phyloP scores from a whole-genome alignment of 2,797 vertebrate genomes.

The Alosa sapidissima region DNA sequence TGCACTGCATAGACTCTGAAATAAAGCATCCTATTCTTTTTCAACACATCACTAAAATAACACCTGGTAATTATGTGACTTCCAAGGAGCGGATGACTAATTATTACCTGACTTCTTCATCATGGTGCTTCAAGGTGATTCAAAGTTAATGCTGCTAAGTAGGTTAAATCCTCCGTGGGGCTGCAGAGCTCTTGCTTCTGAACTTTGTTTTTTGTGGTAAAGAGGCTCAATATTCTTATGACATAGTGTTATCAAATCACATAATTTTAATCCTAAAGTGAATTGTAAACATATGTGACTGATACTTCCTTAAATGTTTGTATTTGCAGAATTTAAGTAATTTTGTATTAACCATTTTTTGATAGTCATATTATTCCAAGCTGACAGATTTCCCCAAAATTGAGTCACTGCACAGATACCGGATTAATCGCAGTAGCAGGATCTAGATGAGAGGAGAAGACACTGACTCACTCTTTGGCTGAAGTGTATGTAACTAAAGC shows the following conservation, averaged over 20 bases:
- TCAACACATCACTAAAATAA: constrained; percentile 40
- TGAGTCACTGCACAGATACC: background rate
- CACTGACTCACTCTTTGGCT: background rate
- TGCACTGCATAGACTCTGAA: background rate
- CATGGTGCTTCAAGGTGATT: constrained; percentile 33
- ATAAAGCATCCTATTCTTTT: background rate
- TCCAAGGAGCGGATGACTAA: constrained; percentile 30
- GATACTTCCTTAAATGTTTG: background rate
- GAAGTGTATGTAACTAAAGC: background rate
- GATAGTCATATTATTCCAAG: background rate
- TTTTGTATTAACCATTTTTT: background rate
- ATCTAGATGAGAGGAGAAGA: background rate
- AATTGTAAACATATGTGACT: background rate
- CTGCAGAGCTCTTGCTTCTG: background rate
- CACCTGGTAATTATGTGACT: constrained; percentile 38
- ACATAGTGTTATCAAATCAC: background rate
- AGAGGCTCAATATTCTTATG: background rate
- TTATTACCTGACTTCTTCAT: constrained; percentile 33
- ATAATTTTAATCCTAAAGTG: background rate
- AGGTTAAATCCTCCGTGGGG: constrained; percentile 17
- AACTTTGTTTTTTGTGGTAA: background rate
- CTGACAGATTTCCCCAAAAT: background rate
- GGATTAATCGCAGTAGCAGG: background rate
- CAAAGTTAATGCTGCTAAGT: constrained; percentile 30
- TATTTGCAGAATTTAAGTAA: background rate